phyloP scores from a whole-genome alignment of 2,113 vertebrate genomes.

The Odocoileus hemionus region DNA sequence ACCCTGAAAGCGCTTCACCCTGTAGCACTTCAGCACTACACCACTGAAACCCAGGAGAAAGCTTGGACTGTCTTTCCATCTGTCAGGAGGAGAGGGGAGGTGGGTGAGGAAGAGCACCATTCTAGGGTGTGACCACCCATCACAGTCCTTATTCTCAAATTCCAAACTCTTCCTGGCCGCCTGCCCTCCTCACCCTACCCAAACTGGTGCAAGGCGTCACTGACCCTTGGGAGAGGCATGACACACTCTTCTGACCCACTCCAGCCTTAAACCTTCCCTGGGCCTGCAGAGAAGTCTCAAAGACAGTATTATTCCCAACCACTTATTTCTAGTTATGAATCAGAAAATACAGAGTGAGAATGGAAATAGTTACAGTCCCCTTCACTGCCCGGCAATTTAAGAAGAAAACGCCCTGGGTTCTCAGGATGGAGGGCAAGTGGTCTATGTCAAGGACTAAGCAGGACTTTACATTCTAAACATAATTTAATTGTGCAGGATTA shows the following conservation, averaged over 20 bases:
- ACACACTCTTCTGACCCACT: not conserved
- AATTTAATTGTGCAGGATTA: not conserved
- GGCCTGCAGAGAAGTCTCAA: not conserved
- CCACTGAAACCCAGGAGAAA: not conserved
- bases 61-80: not conserved
- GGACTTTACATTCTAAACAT: not conserved
- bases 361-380: not conserved
- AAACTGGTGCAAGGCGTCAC: not conserved
- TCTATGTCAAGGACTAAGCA: not conserved
- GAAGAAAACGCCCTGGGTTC: not conserved
- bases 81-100: accelerated
- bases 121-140: not conserved
- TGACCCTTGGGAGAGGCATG: not conserved
- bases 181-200: not conserved
- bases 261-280: not conserved
- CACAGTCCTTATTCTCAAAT: not conserved
- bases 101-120: accelerated
- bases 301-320: not conserved
- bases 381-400: not conserved
- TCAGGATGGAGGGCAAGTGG: not conserved
- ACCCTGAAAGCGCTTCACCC: not conserved
- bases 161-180: not conserved
- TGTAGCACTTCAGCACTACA: not conserved
- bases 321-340: not conserved
- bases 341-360: not conserved